A percentile compares a stretch with the other conserved stretches of the same genome.
These are phyloP conservation scores for Lanistes nyassanus DNA, from an alignment of 1,140 invertebrate species.

Conservation along the genomic window DNA sequence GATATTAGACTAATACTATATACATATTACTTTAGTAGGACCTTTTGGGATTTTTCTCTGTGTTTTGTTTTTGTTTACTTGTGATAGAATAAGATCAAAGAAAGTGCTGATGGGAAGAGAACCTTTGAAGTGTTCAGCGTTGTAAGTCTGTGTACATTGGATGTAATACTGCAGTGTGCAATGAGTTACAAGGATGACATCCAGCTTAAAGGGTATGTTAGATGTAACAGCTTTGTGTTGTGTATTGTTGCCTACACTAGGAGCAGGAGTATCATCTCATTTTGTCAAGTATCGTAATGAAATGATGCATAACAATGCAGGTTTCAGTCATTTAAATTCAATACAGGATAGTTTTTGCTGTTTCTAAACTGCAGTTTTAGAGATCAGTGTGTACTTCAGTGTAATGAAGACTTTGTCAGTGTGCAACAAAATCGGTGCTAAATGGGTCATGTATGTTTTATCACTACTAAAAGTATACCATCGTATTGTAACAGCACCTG, in stretches of 20 bases:
- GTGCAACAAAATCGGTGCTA: too few relatives aligned
- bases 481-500: too few relatives aligned
- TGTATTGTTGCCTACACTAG: not conserved
- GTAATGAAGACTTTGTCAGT: too few relatives aligned
- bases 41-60: not conserved
- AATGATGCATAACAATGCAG: not conserved
- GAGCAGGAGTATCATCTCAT: too few relatives aligned
- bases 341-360: too few relatives aligned
- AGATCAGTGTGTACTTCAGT: not conserved
- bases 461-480: too few relatives aligned
- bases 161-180: conserved; percentile 56
- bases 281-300: not conserved
- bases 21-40: not conserved
- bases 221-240: not conserved
- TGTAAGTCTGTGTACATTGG: conserved; percentile 52
- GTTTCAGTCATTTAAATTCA: too few relatives aligned
- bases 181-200: conserved; percentile 50
- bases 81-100: conserved; percentile 38
- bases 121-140: conserved; percentile 46
- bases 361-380: not conserved
- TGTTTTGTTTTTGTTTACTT: conserved; percentile 1
- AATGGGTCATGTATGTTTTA: too few relatives aligned
- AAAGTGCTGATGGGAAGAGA: conserved; percentile 20
- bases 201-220: conserved; percentile 43
- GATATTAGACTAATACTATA: not conserved